Base-by-base conservation (phyloP, 2,888 invertebrate genomes). In the Aphidius colemani region DNA sequence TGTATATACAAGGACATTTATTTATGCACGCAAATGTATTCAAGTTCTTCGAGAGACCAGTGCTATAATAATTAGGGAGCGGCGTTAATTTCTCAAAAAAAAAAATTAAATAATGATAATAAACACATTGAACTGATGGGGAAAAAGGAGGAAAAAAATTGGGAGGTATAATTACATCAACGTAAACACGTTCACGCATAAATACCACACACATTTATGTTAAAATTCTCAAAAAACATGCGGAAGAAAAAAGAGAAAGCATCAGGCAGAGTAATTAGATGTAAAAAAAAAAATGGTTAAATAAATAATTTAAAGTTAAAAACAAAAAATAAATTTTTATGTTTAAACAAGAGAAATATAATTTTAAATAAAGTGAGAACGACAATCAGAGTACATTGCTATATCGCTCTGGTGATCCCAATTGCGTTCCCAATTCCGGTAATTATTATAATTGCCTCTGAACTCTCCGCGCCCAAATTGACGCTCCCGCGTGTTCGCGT, bases 381-480 rank as follows among this genome's bases (percentile, higher is more conserved):
- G 13, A 46, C 66, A 63, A 67, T 68, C 61, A 65, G 66, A 63
- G 58, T 67, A 68, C 67, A 67, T 69, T 72, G 71, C 72, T 66
- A 30, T 30, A 69, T 67, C 73, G 72, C 70, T 71, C 68, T 63
- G 68, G 65, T 68, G 69, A 69, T 70, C 70, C 63, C 66, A 67
- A 68, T 69, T 69, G 68, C 67, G 72, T 72, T 71, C 74, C 74
- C 70, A 74, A 77, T 78, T 78, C 78, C 78, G 77, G 77, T 76
- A 78, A 78, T 79, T 78, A 78, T 77, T 72, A 76, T 78, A 79
- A 79, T 79, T 77, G 74, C 71, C 69, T 68, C 65, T 48, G 63
- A 64, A 61, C 67, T 30, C 62, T 67, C 70, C 70, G 74, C 76
- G 74, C 75, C 74, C 74, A 75, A 75, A 78, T 75, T 73, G 74